Evolutionary conservation across 2,113 vertebrate species (phyloP).

Genomic region (Piaya cayana): DNA sequence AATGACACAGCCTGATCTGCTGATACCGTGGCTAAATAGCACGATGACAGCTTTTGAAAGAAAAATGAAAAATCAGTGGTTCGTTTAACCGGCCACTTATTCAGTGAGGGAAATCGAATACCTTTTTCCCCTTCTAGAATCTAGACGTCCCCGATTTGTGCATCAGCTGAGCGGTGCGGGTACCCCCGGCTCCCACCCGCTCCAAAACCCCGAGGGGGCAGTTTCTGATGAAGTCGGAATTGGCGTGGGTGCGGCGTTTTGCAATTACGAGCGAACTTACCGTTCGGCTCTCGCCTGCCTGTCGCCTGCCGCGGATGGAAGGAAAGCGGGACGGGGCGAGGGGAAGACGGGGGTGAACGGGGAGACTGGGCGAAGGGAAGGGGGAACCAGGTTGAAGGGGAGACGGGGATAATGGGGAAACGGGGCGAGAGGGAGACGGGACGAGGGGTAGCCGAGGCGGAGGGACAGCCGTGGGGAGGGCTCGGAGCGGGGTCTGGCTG

Average conservation of each 20-base stretch:
- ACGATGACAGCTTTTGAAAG: slow-evolving; percentile 27
- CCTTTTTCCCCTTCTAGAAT: background rate
- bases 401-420: too few relatives aligned
- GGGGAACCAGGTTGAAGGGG: too few relatives aligned
- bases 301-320: slow-evolving; percentile 76
- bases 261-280: slow-evolving; percentile 73
- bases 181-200: too few relatives aligned
- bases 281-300: slow-evolving; percentile 79
- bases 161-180: background rate
- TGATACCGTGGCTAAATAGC: slow-evolving; percentile 47
- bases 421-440: too few relatives aligned
- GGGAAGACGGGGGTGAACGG: too few relatives aligned
- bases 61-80: background rate
- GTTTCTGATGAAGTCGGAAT: background rate
- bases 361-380: too few relatives aligned
- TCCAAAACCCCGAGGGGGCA: background rate
- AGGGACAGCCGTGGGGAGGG: too few relatives aligned
- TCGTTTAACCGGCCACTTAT: background rate
- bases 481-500: too few relatives aligned
- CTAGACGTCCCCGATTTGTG: background rate
- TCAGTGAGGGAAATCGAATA: background rate
- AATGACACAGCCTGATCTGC: slow-evolving; percentile 68
- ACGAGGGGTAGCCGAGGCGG: too few relatives aligned
- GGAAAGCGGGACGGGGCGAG: slow-evolving; percentile 66
- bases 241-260: background rate